phyloP scores from a whole-genome alignment of 1,140 invertebrate genomes.

The Drosophila kanapiae region DNA sequence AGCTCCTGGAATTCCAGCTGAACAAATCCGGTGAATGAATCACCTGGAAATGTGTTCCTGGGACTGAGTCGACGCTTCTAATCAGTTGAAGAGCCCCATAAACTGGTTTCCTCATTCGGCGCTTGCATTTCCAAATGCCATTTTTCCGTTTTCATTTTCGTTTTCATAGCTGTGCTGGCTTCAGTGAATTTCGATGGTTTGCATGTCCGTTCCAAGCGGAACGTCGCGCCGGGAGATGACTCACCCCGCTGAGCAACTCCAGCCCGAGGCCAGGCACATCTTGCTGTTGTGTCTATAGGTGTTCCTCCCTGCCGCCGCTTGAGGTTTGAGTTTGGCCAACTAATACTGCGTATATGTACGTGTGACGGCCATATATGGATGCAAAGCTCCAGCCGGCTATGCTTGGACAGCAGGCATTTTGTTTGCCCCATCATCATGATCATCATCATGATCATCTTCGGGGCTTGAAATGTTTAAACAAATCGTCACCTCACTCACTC shows the following conservation, averaged over 20 bases:
- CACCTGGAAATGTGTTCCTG: conserved; percentile 39
- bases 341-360: conserved; percentile 67
- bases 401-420: conserved; percentile 46
- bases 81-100: conserved; percentile 33
- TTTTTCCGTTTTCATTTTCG: conserved; percentile 33
- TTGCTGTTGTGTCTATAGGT: conserved; percentile 3
- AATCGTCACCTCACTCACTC: conserved; percentile 59
- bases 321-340: conserved; percentile 20
- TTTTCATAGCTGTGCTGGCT: conserved; percentile 24
- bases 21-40: conserved; percentile 34
- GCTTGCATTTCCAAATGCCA: conserved; percentile 42
- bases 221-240: conserved; percentile 54
- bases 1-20: conserved; percentile 31
- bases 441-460: conserved; percentile 22
- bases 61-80: conserved; percentile 38
- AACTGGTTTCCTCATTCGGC: conserved; percentile 66
- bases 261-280: conserved; percentile 40
- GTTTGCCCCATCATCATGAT: conserved; percentile 38
- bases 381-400: conserved; percentile 45
- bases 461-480: conserved; percentile 53
- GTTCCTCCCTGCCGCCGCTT: conserved; percentile 13
- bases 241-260: conserved; percentile 45
- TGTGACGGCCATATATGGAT: conserved; percentile 74
- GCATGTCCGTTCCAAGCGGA: conserved; percentile 58
- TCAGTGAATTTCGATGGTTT: conserved; percentile 55